Base-by-base conservation (phyloP, 2,888 invertebrate species). In the Cephalotes varians region DNA sequence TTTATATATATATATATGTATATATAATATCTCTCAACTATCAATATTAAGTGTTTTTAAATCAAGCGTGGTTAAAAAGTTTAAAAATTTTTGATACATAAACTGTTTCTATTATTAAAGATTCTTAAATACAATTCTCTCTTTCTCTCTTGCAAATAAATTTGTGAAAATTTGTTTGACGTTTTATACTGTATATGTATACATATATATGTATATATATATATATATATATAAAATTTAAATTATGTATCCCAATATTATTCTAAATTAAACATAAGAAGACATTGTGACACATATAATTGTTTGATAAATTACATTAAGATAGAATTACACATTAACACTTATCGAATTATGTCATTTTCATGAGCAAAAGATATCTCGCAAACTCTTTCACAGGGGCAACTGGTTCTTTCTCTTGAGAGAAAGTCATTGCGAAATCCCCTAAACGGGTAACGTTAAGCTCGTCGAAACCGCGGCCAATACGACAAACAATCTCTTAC, bases 401-500 rank as follows among this genome's bases (percentile, higher is more conserved):
- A 87, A 82, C 87, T 84, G 51, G 21, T 10, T 71, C 21, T 37
- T 21, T 83, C 58, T 56, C 65, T 49, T 12, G 28, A 67, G 28
- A 71, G 77, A 71, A 51, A 40, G 56, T 79, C 67, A 60, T 73
- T n/a, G 79, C 82, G 84, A 87, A 91, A 90, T 91, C 89, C 87
- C 89, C 88, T 92, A 91, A 93, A 92, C 92, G 91, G 91, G 92
- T 93, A 92, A 92, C 88, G 90, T 87, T 92, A 92, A 93, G 92
- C 91, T 87, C 88, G 83, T 86, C 85, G 90, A 91, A 92, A 93
- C 93, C 93, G 88, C 93, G 92, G 90, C 92, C 92, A 92, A 92
- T 94, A 92, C 92, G 91, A 93, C 93, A 93, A 94, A 93, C 93
- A 94, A 94, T 94, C 93, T 93, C 93, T 93, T 93, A 93, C 92